Evolutionary conservation across 2,797 vertebrate genomes (phyloP), one percentile per base, ranked within the genome.

Genomic region (Agapornis canus): DNA sequence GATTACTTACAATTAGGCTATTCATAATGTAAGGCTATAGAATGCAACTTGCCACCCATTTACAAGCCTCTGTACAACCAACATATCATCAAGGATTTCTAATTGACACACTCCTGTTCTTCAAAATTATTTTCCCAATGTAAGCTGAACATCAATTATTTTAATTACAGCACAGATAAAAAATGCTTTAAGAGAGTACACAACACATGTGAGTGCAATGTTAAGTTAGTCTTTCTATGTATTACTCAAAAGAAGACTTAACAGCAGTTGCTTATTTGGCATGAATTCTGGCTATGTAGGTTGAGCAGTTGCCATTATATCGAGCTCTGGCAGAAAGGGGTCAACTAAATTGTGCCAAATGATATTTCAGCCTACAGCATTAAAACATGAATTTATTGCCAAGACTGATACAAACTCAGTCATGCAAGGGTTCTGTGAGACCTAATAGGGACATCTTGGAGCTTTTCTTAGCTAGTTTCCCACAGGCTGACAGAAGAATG

Each of bases 1-100:
- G 96, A 97, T 97, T 97, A 86, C 97, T 97, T 96, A 98, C 97
- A 98, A 98, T 97, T 89, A 95, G 77, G 86, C 97, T 95, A 98
- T 98, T 98, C 98, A 98, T 94, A 95, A 96, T 10, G 20, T 77
- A 90, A 79, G 81, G 91, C 96, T 96, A 96, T 93, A 96, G 94
- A 96, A 95, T 92, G 88, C 69, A 10, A 91, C 87, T 84, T 86
- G 84, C 65, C 49, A 68, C 68, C 51, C 91, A 94, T 96, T 96
- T 95, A 83, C 90, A 80, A 92, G 47, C 9, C 87, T 92, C 95
- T 95, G 91, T 95, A 95, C 78, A 93, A 92, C 47, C 61, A 92
- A 75, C 31, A 4, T 42, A 82, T 86, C 86, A 90, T 92, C 91
- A 65, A 61, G 73, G 85, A 92, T 95, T 82, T 91, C 88, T 72